A percentile compares a stretch with the other conserved stretches of the same genome.
Conservation (phyloP, 2,888 invertebrate genomes). For the Callosobruchus maculatus region DNA sequence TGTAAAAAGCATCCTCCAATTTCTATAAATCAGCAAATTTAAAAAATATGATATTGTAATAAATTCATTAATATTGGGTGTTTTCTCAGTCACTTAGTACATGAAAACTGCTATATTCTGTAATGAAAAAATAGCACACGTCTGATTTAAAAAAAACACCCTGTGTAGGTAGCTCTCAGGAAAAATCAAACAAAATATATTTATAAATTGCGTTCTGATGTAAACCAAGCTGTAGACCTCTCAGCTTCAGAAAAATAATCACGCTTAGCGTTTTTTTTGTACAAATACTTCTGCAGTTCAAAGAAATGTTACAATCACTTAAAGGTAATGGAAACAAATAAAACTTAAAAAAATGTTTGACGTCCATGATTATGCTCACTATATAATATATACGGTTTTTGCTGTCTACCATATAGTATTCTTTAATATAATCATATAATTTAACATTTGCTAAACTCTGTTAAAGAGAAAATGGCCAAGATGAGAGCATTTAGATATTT, state of each 20-base stretch:
- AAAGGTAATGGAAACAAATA: neutral
- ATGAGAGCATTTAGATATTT: neutral
- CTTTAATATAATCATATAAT: slow-evolving; percentile 34
- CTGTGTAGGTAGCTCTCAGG: too few species aligned
- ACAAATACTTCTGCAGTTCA: neutral
- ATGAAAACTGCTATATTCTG: too few species aligned
- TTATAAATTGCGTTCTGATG: slow-evolving; percentile 30
- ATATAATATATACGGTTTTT: slow-evolving; percentile 38
- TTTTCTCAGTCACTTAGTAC: too few species aligned
- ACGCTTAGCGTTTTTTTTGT: neutral
- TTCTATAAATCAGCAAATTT: too few species aligned
- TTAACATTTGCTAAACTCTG: neutral
- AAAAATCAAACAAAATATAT: too few species aligned
- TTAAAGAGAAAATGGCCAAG: neutral
- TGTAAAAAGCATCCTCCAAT: too few species aligned
- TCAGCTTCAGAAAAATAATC: neutral
- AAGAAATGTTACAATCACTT: neutral
- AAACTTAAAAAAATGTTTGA: neutral
- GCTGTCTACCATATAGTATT: slow-evolving; percentile 44
- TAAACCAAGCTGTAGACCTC: neutral
- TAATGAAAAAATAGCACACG: too few species aligned
- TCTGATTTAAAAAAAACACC: too few species aligned
- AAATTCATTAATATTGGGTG: too few species aligned
- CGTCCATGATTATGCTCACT: slow-evolving; percentile 45
- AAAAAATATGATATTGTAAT: too few species aligned